Conservation (phyloP, 2,113 vertebrate genomes). For the Anas platyrhynchos region DNA sequence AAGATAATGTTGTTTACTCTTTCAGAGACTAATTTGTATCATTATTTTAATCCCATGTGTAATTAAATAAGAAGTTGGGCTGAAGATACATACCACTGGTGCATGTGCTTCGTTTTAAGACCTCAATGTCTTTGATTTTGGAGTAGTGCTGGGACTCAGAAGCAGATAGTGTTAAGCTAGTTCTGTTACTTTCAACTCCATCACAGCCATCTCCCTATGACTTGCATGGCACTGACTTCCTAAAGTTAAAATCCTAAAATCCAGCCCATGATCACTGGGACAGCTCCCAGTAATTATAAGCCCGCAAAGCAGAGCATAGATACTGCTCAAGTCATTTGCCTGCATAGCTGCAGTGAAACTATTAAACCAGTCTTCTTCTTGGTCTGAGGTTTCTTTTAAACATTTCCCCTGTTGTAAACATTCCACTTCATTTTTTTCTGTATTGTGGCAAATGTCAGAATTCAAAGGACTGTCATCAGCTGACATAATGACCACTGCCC, state of each 20-base stretch:
- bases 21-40: background rate
- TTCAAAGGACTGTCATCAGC: background rate
- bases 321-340: background rate
- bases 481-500: background rate
- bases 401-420: background rate
- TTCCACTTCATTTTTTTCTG: background rate
- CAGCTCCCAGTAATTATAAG: background rate
- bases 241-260: background rate
- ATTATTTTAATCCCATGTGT: background rate
- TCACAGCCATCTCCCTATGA: background rate
- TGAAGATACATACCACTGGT: background rate
- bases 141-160: background rate
- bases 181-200: background rate
- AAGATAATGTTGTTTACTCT: background rate
- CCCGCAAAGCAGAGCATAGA: background rate
- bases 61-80: background rate
- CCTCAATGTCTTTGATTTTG: background rate
- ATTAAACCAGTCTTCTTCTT: background rate
- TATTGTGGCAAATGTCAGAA: slow-evolving; percentile 13
- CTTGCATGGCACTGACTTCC: background rate
- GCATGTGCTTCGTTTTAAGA: background rate
- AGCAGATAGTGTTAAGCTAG: background rate
- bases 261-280: background rate
- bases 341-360: background rate
- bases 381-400: background rate